A percentile compares a stretch with the other conserved stretches of the same genome.
These are phyloP conservation scores for Pammene fasciana DNA, from an alignment of 2,888 invertebrate species.

Conservation along the genomic window DNA sequence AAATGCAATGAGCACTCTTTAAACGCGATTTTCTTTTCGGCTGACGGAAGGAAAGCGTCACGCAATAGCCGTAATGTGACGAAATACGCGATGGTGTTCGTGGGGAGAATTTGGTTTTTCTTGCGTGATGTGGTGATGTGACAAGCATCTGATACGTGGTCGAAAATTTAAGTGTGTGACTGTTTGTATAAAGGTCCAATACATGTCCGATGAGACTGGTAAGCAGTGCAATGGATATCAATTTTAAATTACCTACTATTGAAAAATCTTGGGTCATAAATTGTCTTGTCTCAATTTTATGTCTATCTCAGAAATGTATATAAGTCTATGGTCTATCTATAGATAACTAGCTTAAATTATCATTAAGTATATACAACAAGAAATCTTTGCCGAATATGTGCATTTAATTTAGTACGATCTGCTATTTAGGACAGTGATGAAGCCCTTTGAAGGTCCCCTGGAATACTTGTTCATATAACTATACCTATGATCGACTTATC, in stretches of 20 bases:
- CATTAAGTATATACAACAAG: too few relatives aligned
- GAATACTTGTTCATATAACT: too few relatives aligned
- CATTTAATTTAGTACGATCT: background rate
- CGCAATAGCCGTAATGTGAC: conserved; percentile 34
- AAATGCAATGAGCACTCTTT: conserved; percentile 38
- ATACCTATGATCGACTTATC: background rate
- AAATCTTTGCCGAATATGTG: background rate
- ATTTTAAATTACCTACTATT: background rate
- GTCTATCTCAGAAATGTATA: too few relatives aligned
- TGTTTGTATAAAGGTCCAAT: background rate
- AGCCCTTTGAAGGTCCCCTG: too few relatives aligned
- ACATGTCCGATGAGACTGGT: background rate
- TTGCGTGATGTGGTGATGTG: conserved; percentile 23
- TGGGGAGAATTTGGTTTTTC: conserved; percentile 29
- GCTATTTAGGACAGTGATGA: background rate
- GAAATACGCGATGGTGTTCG: conserved; percentile 31
- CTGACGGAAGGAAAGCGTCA: conserved; percentile 38
- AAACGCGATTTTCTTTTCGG: conserved; percentile 37
- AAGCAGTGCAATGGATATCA: background rate
- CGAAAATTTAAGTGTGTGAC: conserved; percentile 3
- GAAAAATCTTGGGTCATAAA: too few relatives aligned
- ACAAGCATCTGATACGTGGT: conserved; percentile 25
- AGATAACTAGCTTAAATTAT: too few relatives aligned
- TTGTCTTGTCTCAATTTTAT: too few relatives aligned
- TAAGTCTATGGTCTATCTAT: too few relatives aligned